Conservation (phyloP, 2,888 invertebrate genomes). For the Achlya flavicornis region DNA sequence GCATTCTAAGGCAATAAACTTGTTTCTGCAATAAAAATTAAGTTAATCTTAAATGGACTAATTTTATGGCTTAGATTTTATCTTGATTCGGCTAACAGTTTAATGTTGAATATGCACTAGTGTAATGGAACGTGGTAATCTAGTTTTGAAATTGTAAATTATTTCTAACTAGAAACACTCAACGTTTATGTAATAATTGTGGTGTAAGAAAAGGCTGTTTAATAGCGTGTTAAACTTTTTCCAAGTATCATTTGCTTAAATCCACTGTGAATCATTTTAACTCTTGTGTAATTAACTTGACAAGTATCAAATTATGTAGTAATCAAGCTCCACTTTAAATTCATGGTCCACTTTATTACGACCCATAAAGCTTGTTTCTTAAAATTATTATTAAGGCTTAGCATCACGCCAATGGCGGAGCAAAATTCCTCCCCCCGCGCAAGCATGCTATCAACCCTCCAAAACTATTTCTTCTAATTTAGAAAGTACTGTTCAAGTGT, state of each 20-base stretch:
- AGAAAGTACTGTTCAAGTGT: no score
- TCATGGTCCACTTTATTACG: no score
- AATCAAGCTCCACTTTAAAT: not conserved
- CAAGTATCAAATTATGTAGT: not conserved
- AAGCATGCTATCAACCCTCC: no score
- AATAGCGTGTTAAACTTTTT: not conserved
- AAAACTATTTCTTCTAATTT: no score
- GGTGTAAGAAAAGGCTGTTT: slow-evolving; percentile 1
- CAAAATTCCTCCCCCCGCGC: no score
- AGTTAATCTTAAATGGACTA: not conserved
- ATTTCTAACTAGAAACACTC: not conserved
- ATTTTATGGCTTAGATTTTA: not conserved
- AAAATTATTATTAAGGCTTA: no score
- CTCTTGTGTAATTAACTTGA: not conserved
- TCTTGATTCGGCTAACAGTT: not conserved
- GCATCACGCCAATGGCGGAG: no score
- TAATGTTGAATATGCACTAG: not conserved
- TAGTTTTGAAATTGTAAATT: not conserved
- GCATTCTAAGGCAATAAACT: not conserved
- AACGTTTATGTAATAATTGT: not conserved
- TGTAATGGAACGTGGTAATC: not conserved
- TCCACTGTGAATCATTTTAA: not conserved
- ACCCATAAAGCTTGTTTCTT: no score
- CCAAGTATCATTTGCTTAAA: not conserved
- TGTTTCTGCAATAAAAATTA: slow-evolving; percentile 5